Base-by-base conservation (phyloP, 1,140 invertebrate genomes). In the Cyrtorhinus lividipennis region DNA sequence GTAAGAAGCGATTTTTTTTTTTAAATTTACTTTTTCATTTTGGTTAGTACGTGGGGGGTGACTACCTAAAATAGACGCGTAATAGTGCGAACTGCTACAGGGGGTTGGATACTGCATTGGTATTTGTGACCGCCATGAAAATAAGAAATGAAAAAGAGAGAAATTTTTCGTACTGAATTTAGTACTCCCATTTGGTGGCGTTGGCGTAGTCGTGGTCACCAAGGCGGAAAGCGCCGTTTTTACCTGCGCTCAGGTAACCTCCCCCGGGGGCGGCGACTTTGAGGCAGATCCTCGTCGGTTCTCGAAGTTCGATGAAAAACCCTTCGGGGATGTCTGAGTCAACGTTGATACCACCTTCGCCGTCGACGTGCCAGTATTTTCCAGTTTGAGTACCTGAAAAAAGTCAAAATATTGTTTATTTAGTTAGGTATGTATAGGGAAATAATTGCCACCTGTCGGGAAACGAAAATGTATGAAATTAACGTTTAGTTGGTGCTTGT, bases 181-280 rank as follows among this genome's bases (percentile, higher is more conserved):
- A 95, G 75, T 93, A 95, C 78, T 95, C 92, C 91, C 91, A 95
- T 72, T 90, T 88, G 64, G 91, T 94, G 68, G 91, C 90, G 62
- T 79, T 79, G 62, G 85, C 81, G 69, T 84, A 80, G 71, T 90
- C 86, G 61, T 82, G 80, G 61, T 86, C 87, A 24, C 87, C 85
- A 38, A 95, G 81, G 71, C 86, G 86, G 77, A 97, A 87, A 62
- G 85, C 83, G 56, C 95, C 94, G 75, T 96, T 98, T 78, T 98
- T 96, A 70, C 90, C 90, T 61, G 93, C 91, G 63, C 85, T 83
- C 63, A 97, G 76, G 76, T 94, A 97, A 70, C 83, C 81, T 46
- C 89, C 88, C 64, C 79, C 76, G 24, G 81, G 80, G 64, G 79
- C 77, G 38, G 81, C 80, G 5, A 77, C 77, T 75, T 91, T 93